Conservation (phyloP, 2,113 vertebrate genomes). For the Rhipidura dahli region DNA sequence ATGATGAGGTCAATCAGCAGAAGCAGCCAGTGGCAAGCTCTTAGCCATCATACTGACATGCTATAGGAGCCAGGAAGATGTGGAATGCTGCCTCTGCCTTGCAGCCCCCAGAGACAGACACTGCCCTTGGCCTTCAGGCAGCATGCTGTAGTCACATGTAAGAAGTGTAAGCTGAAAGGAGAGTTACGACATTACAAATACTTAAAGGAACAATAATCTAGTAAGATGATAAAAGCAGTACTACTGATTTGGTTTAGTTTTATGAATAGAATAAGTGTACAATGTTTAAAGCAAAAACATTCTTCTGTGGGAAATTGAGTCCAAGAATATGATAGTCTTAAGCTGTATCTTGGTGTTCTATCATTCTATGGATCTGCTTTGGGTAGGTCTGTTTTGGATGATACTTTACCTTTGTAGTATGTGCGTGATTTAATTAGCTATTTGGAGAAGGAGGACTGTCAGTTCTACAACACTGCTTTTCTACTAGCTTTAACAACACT, state of each 20-base stretch:
- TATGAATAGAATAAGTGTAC: background rate
- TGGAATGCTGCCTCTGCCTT: background rate
- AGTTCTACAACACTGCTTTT: background rate
- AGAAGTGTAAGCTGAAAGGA: background rate
- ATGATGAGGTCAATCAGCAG: background rate
- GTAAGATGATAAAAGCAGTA: background rate
- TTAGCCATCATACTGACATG: background rate
- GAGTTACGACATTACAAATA: background rate
- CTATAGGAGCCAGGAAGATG: background rate
- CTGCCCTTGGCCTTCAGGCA: background rate
- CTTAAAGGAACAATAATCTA: background rate
- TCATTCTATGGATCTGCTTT: background rate
- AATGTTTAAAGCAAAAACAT: background rate
- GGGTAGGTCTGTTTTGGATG: background rate
- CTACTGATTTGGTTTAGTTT: background rate
- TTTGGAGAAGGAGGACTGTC: background rate
- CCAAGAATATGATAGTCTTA: background rate
- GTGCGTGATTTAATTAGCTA: background rate
- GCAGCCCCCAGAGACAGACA: fast-evolving
- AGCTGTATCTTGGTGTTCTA: background rate
- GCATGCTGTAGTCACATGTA: fast-evolving
- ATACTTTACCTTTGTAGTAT: background rate
- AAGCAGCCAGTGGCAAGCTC: background rate
- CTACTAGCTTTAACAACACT: background rate
- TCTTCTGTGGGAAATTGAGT: background rate